A percentile compares a stretch with the other conserved stretches of the same genome.
Evolutionary conservation across 2,113 vertebrate species (phyloP).

Genomic region (Bostrychus sinensis): DNA sequence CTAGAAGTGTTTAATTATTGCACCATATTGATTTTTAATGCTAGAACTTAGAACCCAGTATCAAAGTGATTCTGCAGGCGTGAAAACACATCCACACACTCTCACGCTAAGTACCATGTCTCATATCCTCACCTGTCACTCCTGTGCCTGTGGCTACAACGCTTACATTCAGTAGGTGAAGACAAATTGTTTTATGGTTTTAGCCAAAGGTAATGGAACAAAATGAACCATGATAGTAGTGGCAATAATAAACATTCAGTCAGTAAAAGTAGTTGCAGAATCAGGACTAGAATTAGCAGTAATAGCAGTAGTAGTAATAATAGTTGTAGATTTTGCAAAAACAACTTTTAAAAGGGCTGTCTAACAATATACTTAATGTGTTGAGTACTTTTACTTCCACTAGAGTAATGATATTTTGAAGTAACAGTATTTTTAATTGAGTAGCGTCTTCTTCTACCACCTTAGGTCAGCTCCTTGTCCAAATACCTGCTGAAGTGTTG

Average conservation of each 20-base stretch:
- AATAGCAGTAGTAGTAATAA: too few species aligned
- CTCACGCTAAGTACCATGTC: conserved; percentile 3
- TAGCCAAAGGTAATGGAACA: not conserved
- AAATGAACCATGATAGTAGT: too few species aligned
- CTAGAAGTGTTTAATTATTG: conserved; percentile 32
- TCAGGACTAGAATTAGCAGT: too few species aligned
- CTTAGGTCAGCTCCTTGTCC: not conserved
- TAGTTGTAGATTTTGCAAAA: too few species aligned
- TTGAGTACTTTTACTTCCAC: too few species aligned
- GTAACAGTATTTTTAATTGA: not conserved
- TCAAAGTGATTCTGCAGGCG: conserved; percentile 13
- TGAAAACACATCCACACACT: conserved; percentile 24
- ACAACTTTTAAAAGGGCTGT: too few species aligned
- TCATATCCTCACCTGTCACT: conserved; percentile 30
- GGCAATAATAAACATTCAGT: too few species aligned
- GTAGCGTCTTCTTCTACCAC: not conserved
- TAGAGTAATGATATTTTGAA: too few species aligned
- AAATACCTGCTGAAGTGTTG: not conserved
- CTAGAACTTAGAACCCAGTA: not conserved
- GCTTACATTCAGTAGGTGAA: not conserved
- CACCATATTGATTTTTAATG: conserved; percentile 21
- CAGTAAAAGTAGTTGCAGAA: too few species aligned
- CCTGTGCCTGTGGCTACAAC: not conserved
- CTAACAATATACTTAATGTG: too few species aligned
- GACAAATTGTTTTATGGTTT: not conserved